Evolutionary conservation across 2,113 vertebrate species (phyloP).

Genomic region (Sphyrna mokarran): DNA sequence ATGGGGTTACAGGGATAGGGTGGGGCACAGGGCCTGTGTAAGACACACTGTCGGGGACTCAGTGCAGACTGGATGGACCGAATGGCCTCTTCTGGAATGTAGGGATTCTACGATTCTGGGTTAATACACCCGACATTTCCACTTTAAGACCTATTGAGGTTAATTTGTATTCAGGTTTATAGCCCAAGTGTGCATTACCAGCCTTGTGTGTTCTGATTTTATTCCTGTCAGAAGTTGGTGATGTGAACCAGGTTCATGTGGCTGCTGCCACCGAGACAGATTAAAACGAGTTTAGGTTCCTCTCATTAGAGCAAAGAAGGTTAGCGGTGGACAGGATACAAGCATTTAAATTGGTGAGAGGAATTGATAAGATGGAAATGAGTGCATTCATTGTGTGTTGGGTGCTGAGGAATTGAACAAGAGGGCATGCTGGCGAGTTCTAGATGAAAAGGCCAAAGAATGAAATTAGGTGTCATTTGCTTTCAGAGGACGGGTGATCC

Average conservation of each 20-base stretch:
- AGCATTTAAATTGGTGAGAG: slow-evolving; percentile 23
- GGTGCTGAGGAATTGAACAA: not conserved
- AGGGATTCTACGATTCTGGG: too few species aligned
- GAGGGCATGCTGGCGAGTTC: not conserved
- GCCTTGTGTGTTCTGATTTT: too few species aligned
- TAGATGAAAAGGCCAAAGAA: slow-evolving; percentile 23
- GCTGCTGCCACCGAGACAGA: not conserved
- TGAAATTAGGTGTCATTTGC: slow-evolving; percentile 17
- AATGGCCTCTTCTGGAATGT: too few species aligned
- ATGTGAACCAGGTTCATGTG: not conserved
- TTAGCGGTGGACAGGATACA: not conserved
- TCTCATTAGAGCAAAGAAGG: slow-evolving; percentile 20
- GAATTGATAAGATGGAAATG: slow-evolving; percentile 29
- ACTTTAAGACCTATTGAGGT: not conserved
- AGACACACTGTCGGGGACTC: too few species aligned
- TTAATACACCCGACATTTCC: not conserved
- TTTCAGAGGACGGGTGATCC: not conserved
- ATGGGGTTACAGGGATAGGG: too few species aligned
- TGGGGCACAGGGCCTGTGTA: too few species aligned
- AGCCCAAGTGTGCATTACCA: not conserved
- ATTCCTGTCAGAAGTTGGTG: not conserved
- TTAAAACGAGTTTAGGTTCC: not conserved
- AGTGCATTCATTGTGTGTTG: not conserved
- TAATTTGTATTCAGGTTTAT: not conserved
- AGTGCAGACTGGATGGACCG: too few species aligned